Evolutionary conservation across 1,140 invertebrate genomes (phyloP), one percentile per base, ranked within the genome.

Genomic region (Diorhabda sublineata): DNA sequence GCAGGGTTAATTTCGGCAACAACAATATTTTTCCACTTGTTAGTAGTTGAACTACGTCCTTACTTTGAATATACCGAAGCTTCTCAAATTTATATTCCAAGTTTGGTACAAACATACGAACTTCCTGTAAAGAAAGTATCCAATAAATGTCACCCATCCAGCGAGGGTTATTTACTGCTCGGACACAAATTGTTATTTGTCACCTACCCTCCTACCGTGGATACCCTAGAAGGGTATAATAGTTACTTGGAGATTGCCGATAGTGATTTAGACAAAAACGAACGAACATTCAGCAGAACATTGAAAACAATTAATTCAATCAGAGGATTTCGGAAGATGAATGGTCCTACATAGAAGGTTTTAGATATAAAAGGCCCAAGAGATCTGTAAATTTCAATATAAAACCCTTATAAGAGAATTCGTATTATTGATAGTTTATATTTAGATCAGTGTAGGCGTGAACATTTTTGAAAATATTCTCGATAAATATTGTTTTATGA

Each of bases 111-210:
- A 52, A 52, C 47, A 52, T 52, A 52, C 6, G 47, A 52, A 52
- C 47, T 52, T 52, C 47, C 47, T 52, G 47, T 0, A 52, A 52
- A 52, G 47, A 52, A 52, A 52, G 47, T 52, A 52, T 52, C 47
- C 47, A 52, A 52, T 52, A 52, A 52, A 52, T 52, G 47, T 52
- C 47, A 52, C 6, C 6, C 47, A 52, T 4, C 47, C 47, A 52
- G 47, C 4, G 47, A 52, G 47, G 6, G 47, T 52, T 52, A 52
- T 52, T 52, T 52, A 52, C 6, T 52, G 47, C 47, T 52, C 47
- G 47, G 47, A 52, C 47, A 52, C 47, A 52, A 52, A 52, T 52
- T 52, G 47, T 52, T 52, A 52, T 52, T 52, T 52, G 47, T 52
- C 47, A 52, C 47, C 47, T n/a, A 4, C 47, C 47, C 47, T 52